Base-by-base conservation (phyloP, 2,113 vertebrate species). In the Apus apus region DNA sequence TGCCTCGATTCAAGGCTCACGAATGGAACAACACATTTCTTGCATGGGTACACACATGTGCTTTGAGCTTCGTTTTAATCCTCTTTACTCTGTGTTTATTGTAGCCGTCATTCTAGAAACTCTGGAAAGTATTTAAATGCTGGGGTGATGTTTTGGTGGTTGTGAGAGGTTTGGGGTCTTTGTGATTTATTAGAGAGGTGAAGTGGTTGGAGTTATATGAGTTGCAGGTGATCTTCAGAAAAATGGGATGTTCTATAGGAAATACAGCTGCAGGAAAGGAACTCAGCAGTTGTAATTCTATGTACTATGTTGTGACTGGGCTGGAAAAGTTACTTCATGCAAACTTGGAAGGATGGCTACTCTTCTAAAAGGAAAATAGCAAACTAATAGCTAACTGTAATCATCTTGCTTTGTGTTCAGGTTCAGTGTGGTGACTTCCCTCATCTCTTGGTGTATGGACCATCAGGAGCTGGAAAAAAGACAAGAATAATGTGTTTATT, bases 401-500 rank as follows among this genome's bases (percentile, higher is more conserved):
- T 62, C 8, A 21, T 74, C 2, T 51, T 85, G 32, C 27, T 38
- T 72, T 86, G 57, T 77, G 30, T 73, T 48, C 90, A 99, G 99
- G 99, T 99, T 57, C 99, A 99, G 1, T 98, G 98, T 97, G 99
- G 99, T 7, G 99, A 99, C 90, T 99, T 99, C 77, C 99, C 99
- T 38, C 99, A 99, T 94, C 89, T 99, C 9, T 93, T 99, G 97
- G 98, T 99, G 26, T 99, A 99, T 87, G 99, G 99, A 32, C 99
- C 99, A 0, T 99, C 99, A 9, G 99, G 99, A 27, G 99, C 99
- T 32, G 99, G 99, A 50, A 99, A 99, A 97, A 99, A 99, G 98
- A 99, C 99, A 7, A 98, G 99, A 92, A 99, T 99, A 92, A 99
- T 99, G 99, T 99, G 99, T 97, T 95, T 99, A 76, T 96, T 99